Conservation (phyloP, 2,888 invertebrate species). For the Acanthococcus lagerstroemiae region DNA sequence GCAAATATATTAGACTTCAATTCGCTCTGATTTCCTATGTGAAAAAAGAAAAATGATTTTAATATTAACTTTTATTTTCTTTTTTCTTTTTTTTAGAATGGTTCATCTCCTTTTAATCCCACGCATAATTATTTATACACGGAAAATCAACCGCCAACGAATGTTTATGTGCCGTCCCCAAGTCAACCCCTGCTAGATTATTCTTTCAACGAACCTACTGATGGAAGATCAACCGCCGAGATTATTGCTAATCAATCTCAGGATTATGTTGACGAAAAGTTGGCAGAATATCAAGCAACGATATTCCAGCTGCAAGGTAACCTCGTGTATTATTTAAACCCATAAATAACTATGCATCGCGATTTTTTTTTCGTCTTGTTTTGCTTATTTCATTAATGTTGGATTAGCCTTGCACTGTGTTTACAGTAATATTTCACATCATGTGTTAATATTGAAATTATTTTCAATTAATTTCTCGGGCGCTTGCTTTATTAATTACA, state of each 20-base stretch:
- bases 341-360: too few relatives aligned
- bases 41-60: too few relatives aligned
- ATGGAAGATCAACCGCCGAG: constrained; percentile 78
- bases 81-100: constrained; percentile 35
- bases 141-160: constrained; percentile 35
- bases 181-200: constrained; percentile 58
- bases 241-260: constrained; percentile 88
- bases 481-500: too few relatives aligned
- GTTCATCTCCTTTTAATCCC: constrained; percentile 50
- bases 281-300: constrained; percentile 86
- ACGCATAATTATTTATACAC: constrained; percentile 42
- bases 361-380: too few relatives aligned
- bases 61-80: too few relatives aligned
- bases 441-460: too few relatives aligned
- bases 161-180: constrained; percentile 52
- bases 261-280: constrained; percentile 86
- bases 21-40: not conserved
- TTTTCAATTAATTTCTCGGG: too few relatives aligned
- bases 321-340: too few relatives aligned
- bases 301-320: constrained; percentile 81
- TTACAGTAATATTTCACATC: too few relatives aligned
- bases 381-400: too few relatives aligned
- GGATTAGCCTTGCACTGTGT: too few relatives aligned
- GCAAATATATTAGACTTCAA: too few relatives aligned
- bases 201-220: constrained; percentile 45